Conservation (phyloP, 2,888 invertebrate genomes). For the Trissolcus brochymenae region DNA sequence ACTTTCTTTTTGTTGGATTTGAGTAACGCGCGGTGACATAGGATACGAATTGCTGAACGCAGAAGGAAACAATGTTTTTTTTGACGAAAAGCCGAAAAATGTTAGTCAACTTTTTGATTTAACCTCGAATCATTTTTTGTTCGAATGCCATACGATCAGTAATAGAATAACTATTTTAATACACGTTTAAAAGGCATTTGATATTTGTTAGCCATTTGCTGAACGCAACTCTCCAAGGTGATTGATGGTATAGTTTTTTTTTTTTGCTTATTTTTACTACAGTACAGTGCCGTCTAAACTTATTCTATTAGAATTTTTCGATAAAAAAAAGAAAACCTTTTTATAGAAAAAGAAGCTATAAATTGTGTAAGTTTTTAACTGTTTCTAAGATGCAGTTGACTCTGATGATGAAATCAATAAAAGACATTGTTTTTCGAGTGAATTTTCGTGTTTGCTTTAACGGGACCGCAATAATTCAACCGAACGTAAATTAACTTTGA, state of each 20-base stretch:
- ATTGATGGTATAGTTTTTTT: not conserved
- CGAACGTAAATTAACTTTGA: conserved; percentile 12
- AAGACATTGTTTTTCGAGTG: not conserved
- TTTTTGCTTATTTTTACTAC: not conserved
- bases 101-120: no score
- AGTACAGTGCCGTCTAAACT: not conserved
- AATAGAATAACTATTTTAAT: conserved; percentile 26
- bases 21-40: conserved; percentile 2
- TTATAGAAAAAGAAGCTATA: not conserved
- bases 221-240: conserved; percentile 29
- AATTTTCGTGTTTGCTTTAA: not conserved
- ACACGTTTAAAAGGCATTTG: conserved; percentile 42
- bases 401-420: not conserved
- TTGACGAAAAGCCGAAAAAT: no score
- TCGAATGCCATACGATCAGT: no score
- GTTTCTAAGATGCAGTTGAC: not conserved
- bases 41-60: no score
- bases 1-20: conserved; percentile 18
- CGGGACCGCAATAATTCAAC: not conserved
- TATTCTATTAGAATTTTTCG: no score
- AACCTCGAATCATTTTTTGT: no score
- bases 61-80: no score
- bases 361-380: not conserved
- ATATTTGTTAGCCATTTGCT: conserved; percentile 46
- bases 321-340: not conserved